Conservation (phyloP, 2,888 invertebrate genomes). For the Tiliacea aurago region DNA sequence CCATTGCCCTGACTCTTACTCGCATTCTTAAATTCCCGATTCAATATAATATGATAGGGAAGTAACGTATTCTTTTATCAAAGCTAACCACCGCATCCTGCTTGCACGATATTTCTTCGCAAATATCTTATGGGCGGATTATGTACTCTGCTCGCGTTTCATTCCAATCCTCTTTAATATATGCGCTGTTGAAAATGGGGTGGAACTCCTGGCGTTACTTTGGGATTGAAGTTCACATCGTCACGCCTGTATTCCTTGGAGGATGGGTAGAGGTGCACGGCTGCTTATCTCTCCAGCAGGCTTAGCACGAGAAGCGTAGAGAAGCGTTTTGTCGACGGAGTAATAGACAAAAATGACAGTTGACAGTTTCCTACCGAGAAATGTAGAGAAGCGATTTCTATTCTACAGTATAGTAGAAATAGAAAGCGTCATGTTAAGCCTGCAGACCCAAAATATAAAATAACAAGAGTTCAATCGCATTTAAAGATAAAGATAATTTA, state of each 20-base stretch:
- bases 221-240: not conserved
- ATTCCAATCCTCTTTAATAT: conserved; percentile 28
- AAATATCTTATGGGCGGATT: conserved; percentile 27
- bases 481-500: no score
- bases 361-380: no score
- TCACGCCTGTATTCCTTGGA: not conserved
- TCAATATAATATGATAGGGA: conserved; percentile 17
- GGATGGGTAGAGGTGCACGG: not conserved
- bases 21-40: conserved; percentile 20
- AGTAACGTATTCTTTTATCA: conserved; percentile 8
- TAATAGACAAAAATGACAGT: no score
- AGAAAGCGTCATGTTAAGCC: no score
- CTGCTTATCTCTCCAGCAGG: not conserved
- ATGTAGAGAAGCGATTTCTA: no score
- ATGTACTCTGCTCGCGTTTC: conserved; percentile 25
- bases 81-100: not conserved
- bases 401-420: no score
- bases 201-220: not conserved
- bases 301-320: no score
- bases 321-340: no score
- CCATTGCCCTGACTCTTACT: conserved; percentile 19
- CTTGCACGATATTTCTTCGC: conserved; percentile 4
- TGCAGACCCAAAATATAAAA: not conserved
- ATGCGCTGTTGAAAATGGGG: conserved; percentile 8
- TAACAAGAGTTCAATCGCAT: not conserved